These are phyloP conservation scores for Eupelmus urozonus DNA, from an alignment of 2,888 invertebrate genomes.

Conservation along the genomic window DNA sequence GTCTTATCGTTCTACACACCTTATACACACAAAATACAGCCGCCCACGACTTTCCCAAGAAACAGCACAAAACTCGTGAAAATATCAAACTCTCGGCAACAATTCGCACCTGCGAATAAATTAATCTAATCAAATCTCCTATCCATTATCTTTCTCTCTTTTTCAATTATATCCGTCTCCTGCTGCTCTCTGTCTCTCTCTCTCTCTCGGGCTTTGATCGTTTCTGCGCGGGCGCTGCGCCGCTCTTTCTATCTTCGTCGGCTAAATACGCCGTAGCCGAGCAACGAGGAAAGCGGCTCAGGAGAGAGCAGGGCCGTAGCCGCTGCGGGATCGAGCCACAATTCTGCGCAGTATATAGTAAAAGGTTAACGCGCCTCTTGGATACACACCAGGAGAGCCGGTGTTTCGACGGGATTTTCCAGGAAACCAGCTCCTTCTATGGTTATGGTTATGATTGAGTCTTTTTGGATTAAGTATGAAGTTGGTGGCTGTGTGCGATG, in stretches of 20 bases:
- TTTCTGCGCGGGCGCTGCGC: not conserved
- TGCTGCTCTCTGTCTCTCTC: conserved; percentile 3
- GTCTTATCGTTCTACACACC: not conserved
- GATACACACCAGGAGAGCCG: too few relatives aligned
- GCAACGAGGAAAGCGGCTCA: conserved; percentile 47
- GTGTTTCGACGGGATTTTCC: too few relatives aligned
- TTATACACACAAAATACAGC: not conserved
- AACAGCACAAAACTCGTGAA: not conserved
- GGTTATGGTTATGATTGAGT: too few relatives aligned
- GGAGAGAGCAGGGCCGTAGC: conserved; percentile 15
- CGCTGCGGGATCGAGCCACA: not conserved
- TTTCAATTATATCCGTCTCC: conserved; percentile 4
- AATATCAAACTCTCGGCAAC: not conserved
- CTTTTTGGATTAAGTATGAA: too few relatives aligned
- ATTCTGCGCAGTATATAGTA: not conserved
- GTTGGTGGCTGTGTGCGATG: too few relatives aligned
- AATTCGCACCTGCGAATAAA: conserved; percentile 39
- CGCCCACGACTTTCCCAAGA: not conserved
- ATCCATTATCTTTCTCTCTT: not conserved
- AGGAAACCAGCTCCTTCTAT: too few relatives aligned
- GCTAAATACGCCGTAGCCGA: conserved; percentile 39
- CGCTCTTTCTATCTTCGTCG: conserved; percentile 20
- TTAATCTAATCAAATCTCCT: conserved; percentile 41
- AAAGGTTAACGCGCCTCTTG: not conserved
- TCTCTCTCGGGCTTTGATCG: not conserved